A percentile compares a stretch with the other conserved stretches of the same genome.
phyloP scores from a whole-genome alignment of 2,888 invertebrate species.

The Baccha elongata region DNA sequence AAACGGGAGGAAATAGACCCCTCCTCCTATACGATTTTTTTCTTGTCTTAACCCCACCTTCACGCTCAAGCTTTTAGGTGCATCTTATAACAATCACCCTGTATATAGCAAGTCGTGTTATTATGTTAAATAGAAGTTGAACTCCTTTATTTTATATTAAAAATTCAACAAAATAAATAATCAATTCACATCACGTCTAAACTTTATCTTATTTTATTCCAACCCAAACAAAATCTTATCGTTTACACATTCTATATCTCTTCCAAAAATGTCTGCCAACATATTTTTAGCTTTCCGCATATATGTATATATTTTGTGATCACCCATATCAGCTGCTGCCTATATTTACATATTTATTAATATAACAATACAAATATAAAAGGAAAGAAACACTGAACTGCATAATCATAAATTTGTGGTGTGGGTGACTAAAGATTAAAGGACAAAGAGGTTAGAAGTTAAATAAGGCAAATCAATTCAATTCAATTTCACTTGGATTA shows the following conservation, averaged over 20 bases:
- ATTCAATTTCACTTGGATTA: conserved; percentile 66
- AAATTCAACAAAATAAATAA: background rate
- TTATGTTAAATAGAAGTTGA: conserved; percentile 34
- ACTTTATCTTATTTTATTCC: conserved; percentile 11
- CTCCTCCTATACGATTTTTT: too few species aligned
- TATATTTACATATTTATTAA: too few species aligned
- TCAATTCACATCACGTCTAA: conserved; percentile 61
- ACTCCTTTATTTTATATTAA: background rate
- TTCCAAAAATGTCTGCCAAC: conserved; percentile 37
- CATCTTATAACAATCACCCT: too few species aligned
- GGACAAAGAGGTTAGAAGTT: conserved; percentile 14
- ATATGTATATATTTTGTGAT: too few species aligned
- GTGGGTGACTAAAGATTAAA: background rate
- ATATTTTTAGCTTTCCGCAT: conserved; percentile 5
- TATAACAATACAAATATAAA: conserved; percentile 21
- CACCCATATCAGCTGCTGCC: background rate
- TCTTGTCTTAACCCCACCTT: too few species aligned
- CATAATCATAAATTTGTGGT: conserved; percentile 21
- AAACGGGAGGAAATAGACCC: too few species aligned
- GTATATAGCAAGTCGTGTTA: too few species aligned
- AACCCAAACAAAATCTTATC: background rate
- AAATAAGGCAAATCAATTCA: conserved; percentile 66
- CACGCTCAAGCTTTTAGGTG: too few species aligned
- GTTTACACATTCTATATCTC: too few species aligned
- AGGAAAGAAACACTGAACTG: conserved; percentile 28